Base-by-base conservation (phyloP, 2,113 vertebrate species). In the Thermophis baileyi region DNA sequence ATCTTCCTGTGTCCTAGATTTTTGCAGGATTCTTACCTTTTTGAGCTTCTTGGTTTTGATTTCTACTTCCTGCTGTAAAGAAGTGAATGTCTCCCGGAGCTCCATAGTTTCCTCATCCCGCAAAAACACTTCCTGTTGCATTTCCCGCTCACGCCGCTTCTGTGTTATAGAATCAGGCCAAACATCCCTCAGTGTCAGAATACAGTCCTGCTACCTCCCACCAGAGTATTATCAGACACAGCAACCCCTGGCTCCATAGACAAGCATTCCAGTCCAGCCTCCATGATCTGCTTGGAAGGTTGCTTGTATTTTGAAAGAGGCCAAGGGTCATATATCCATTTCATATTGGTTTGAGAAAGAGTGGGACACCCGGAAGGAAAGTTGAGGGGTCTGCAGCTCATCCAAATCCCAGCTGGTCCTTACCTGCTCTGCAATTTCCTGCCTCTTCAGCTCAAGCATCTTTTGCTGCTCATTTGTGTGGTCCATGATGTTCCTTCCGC, bases 381-480 rank as follows among this genome's bases (percentile, higher is more conserved):
- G n/a, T 22, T 16, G 25, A 40, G 44, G 54, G 4, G 3, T 3
- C 27, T 53, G 2, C 2, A 0, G 55, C 0, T 18, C 25, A 89
- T 47, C 85, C 89, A 9, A 46, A n/a, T 49, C 3, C 1, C 20
- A 18, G 44, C 81, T n/a, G 6, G n/a, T 49, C 3, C 2, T 89
- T 91, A 99, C 99, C 98, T 99, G 99, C 95, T 99, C 99, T 0
- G 99, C 98, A 51, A 99, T 99, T 95, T 99, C 99, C 93, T 99
- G 99, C n/a, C 98, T 98, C 97, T 98, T 98, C 95, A 98, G 97
- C 96, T 99, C 99, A 96, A 99, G 95, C 98, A 98, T 99, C 95
- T 98, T 99, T 96, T 99, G 99, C 95, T 99, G 99, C 95, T 99
- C 99, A 0, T 99, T 99, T 74, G 99, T 99, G 97, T 99, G 99